Evolutionary conservation across 92 coral and sea anemone species (phyloP).

Genomic region (Actinernus sp.): DNA sequence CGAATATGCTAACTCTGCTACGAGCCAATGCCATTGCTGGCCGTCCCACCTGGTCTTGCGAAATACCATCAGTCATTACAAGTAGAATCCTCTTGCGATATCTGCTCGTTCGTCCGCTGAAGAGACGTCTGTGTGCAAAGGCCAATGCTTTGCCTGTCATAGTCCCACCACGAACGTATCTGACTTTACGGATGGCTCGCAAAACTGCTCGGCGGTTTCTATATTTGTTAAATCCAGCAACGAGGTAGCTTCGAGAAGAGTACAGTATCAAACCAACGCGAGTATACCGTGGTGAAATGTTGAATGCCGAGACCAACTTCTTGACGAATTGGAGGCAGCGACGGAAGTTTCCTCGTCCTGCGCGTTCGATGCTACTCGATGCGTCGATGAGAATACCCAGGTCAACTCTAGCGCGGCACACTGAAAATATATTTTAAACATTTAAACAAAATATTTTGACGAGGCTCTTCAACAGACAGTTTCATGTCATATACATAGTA

Average conservation of each 20-base stretch:
- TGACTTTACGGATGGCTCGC: constrained; percentile 67
- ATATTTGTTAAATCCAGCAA: constrained; percentile 50
- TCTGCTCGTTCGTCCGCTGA: constrained; percentile 36
- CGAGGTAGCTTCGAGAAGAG: constrained; percentile 23
- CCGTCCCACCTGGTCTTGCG: constrained; percentile 30
- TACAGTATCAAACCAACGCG: constrained; percentile 61
- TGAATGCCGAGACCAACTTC: constrained; percentile 61
- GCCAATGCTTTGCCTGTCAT: constrained; percentile 75
- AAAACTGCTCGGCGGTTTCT: constrained; percentile 47
- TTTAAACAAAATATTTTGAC: too few species aligned
- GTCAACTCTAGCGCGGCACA: constrained; percentile 73
- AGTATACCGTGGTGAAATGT: constrained; percentile 54
- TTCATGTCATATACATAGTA: too few species aligned
- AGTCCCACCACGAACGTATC: constrained; percentile 86
- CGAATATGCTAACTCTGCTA: constrained; percentile 31
- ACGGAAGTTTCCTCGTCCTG: constrained; percentile 36
- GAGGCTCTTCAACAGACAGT: too few species aligned
- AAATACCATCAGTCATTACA: constrained; percentile 58
- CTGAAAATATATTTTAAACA: too few species aligned
- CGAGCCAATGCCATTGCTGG: constrained; percentile 36
- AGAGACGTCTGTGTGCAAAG: constrained; percentile 51
- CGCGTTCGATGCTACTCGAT: constrained; percentile 76
- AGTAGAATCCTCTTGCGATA: constrained; percentile 12
- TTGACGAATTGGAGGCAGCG: constrained; percentile 52
- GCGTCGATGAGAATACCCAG: constrained; percentile 83